phyloP scores from a whole-genome alignment of 2,797 vertebrate genomes.

The Anabacerthia variegaticeps region DNA sequence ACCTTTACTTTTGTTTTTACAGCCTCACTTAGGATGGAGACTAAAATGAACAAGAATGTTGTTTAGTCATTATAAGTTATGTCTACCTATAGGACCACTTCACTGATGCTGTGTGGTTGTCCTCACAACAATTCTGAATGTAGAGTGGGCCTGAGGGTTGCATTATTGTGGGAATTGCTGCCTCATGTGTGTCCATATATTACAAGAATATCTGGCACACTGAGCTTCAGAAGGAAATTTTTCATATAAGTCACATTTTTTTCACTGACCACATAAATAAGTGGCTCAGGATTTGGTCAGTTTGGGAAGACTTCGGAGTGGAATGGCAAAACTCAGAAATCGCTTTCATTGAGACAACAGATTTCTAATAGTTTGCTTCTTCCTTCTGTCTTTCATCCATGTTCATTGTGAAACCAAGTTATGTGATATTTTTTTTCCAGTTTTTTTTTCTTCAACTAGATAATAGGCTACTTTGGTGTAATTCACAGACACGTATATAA shows the following conservation, averaged over 20 bases:
- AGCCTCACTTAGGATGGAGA: not conserved
- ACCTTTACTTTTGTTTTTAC: not conserved
- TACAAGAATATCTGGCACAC: not conserved
- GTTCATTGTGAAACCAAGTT: not conserved
- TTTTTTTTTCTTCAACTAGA: not conserved
- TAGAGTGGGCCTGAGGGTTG: not conserved
- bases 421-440: not conserved
- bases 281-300: not conserved
- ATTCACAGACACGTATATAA: not conserved
- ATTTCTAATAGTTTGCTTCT: not conserved
- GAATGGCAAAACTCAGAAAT: not conserved
- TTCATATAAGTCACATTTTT: not conserved
- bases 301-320: not conserved
- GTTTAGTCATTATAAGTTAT: not conserved
- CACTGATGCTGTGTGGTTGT: not conserved
- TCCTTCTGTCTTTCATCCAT: not conserved
- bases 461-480: not conserved
- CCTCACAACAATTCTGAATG: not conserved
- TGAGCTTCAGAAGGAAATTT: not conserved
- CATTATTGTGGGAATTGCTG: not conserved
- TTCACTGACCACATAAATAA: not conserved
- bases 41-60: not conserved
- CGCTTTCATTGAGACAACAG: not conserved
- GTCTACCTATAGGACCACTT: not conserved
- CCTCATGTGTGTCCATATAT: not conserved